Percentiles rank a stretch among this genome's conserved stretches.
These are phyloP conservation scores for Argopecten irradians DNA, from an alignment of 1,140 invertebrate genomes.

Conservation along the genomic window DNA sequence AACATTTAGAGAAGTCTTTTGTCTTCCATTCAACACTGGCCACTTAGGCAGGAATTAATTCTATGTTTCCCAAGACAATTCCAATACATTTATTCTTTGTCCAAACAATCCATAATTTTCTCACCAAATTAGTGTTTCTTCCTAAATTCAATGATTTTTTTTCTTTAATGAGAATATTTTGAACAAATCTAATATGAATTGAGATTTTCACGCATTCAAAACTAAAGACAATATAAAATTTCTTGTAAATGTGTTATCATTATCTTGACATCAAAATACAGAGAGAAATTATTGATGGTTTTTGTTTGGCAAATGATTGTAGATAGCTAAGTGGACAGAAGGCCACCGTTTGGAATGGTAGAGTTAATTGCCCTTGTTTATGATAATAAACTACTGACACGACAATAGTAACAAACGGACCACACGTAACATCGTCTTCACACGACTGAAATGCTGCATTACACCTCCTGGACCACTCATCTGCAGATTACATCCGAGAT, in stretches of 20 bases:
- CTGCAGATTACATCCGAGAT: not conserved
- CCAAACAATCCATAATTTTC: not conserved
- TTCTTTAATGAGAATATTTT: not conserved
- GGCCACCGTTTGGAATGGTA: slow-evolving; percentile 14
- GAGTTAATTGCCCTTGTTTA: slow-evolving; percentile 10
- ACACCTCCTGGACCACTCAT: not conserved
- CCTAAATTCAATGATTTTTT: not conserved
- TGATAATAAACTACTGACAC: not conserved
- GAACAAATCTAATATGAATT: not conserved
- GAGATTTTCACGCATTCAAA: not conserved
- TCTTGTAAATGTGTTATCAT: not conserved
- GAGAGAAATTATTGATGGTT: not conserved
- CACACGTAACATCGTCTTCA: not conserved
- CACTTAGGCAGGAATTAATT: not conserved
- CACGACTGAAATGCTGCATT: not conserved
- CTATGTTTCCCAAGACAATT: not conserved
- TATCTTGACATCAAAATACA: not conserved
- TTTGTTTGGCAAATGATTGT: slow-evolving; percentile 3
- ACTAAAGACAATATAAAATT: not conserved
- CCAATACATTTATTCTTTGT: not conserved
- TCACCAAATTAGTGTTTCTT: not conserved
- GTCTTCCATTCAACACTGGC: slow-evolving; percentile 14
- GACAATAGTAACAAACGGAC: not conserved
- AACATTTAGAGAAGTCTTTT: slow-evolving; percentile 10
- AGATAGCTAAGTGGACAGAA: not conserved